Percentiles rank a stretch among this genome's conserved stretches.
These are phyloP conservation scores for Drosophila pachea DNA, from an alignment of 1,140 invertebrate genomes.

Conservation along the genomic window DNA sequence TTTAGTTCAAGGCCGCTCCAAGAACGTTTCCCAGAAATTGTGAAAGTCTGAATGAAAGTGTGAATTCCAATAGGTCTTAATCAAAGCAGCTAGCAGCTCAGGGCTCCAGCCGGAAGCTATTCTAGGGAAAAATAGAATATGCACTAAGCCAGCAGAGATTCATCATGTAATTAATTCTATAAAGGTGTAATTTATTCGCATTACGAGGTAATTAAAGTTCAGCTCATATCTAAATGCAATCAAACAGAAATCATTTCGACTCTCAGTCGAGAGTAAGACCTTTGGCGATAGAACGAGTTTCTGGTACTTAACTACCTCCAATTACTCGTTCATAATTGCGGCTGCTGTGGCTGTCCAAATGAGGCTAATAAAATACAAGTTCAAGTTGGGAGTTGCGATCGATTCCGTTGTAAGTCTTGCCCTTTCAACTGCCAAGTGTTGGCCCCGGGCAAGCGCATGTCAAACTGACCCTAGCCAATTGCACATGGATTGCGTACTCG, in stretches of 20 bases:
- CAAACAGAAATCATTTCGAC: slow-evolving; percentile 2
- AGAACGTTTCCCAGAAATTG: too few relatives aligned
- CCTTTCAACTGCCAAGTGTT: neutral
- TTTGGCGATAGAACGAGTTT: slow-evolving; percentile 20
- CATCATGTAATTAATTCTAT: neutral
- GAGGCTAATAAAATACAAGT: neutral
- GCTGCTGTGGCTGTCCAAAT: neutral
- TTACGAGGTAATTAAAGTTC: slow-evolving; percentile 3
- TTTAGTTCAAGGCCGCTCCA: too few relatives aligned
- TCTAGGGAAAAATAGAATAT: neutral
- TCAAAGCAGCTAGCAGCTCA: too few relatives aligned
- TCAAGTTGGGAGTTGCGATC: neutral
- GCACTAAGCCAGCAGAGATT: neutral
- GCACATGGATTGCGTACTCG: slow-evolving; percentile 38
- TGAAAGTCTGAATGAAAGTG: too few relatives aligned
- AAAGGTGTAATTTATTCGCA: neutral
- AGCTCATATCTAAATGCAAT: neutral
- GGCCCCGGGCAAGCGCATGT: neutral
- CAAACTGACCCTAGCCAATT: slow-evolving; percentile 65
- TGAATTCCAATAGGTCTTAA: too few relatives aligned
- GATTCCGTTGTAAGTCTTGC: neutral
- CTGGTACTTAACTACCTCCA: neutral
- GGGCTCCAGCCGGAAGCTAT: neutral
- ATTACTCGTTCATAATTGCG: neutral
- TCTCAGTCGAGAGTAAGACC: slow-evolving; percentile 8